Evolutionary conservation across 2,888 invertebrate species (phyloP).

Genomic region (Eupithecia vulgata): DNA sequence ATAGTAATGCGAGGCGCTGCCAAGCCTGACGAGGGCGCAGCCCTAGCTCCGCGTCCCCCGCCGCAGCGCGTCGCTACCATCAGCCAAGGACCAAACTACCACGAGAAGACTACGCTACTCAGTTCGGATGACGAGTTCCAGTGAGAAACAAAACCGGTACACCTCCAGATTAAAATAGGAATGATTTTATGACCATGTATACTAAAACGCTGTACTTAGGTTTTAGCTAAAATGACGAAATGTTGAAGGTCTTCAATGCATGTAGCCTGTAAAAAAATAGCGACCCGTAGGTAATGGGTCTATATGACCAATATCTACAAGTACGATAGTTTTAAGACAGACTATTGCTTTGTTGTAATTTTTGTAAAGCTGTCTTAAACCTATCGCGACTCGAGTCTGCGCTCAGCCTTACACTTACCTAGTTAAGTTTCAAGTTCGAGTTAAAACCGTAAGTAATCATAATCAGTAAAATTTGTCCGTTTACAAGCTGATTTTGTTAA

Average conservation of each 20-base stretch:
- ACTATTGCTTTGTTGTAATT: no score
- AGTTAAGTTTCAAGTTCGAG: no score
- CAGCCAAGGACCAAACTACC: constrained; percentile 90
- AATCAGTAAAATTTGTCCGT: no score
- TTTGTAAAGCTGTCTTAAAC: no score
- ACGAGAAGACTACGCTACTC: constrained; percentile 97
- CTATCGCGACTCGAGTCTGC: no score
- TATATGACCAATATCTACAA: no score
- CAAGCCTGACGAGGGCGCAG: constrained; percentile 75
- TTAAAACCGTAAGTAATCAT: no score
- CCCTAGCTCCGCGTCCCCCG: constrained; percentile 84
- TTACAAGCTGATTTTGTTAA: no score
- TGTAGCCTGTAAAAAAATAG: background rate
- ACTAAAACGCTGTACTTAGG: background rate
- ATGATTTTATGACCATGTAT: background rate
- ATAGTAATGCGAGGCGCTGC: constrained; percentile 77
- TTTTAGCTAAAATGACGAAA: background rate
- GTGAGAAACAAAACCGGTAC: constrained; percentile 68
- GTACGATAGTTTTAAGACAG: no score
- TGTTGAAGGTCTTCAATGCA: background rate
- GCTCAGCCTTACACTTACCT: no score
- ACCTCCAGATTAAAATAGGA: background rate
- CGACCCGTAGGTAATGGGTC: no score
- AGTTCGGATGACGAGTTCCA: constrained; percentile 98
- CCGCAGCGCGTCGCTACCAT: constrained; percentile 91